phyloP scores from a whole-genome alignment of 2,888 invertebrate genomes.

The Globia sparganii region DNA sequence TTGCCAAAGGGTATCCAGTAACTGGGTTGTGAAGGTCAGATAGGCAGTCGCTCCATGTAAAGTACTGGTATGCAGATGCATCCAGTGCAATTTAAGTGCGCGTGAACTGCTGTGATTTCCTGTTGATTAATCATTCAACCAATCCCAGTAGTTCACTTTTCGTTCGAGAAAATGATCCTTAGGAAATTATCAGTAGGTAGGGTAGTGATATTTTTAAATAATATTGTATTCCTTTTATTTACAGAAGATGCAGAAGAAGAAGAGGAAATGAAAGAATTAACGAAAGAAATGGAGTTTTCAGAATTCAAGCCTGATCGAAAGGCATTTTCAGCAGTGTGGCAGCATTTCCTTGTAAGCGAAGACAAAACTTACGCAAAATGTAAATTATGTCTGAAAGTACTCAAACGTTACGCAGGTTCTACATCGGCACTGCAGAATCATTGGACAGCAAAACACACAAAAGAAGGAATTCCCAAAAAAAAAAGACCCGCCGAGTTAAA shows the following conservation, averaged over 20 bases:
- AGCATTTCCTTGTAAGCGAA: constrained; percentile 22
- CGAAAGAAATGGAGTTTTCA: constrained; percentile 17
- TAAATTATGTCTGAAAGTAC: constrained; percentile 34
- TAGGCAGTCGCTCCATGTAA: not conserved
- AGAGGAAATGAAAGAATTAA: constrained; percentile 1
- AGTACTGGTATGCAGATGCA: not conserved
- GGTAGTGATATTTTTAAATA: not conserved
- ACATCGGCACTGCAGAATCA: constrained; percentile 30
- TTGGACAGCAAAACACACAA: constrained; percentile 17
- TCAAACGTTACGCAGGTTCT: constrained; percentile 23
- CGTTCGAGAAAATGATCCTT: too few species aligned
- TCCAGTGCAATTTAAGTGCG: not conserved
- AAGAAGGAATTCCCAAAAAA: not conserved
- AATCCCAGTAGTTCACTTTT: not conserved
- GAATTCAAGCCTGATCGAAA: constrained; percentile 31
- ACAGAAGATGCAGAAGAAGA: constrained; percentile 6
- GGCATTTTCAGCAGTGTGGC: constrained; percentile 29
- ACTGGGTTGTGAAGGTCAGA: not conserved
- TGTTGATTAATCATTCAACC: not conserved
- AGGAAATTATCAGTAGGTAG: not conserved
- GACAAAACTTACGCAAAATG: constrained; percentile 34
- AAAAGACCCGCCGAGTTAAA: constrained; percentile 2
- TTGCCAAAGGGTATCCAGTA: not conserved
- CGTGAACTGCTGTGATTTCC: not conserved
- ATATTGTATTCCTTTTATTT: not conserved